Evolutionary conservation across 2,888 invertebrate species (phyloP), one percentile per base, ranked within the genome.

Genomic region (Epinotia ramella): DNA sequence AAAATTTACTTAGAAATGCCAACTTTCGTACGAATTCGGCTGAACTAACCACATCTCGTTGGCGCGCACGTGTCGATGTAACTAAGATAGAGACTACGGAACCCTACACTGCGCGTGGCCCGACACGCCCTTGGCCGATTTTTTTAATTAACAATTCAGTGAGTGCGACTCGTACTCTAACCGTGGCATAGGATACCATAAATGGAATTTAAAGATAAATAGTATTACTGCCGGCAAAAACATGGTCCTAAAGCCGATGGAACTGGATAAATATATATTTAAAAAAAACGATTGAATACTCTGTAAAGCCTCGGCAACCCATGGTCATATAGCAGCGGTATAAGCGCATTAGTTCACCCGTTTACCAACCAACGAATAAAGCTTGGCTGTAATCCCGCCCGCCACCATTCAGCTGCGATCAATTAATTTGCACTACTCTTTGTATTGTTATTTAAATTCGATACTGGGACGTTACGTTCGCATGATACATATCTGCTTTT

Each of bases 281-380:
- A 59, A 57, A 68, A 46, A 57, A 68, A 59, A 44, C 59, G 44
- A 69, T 44, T 44, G 57, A 59, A 46, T 59, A 24, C 59, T 9
- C 68, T 20, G 53, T 62, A 46, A 40, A 70, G 44, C 28, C 56
- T 64, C 64, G 13, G 40, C 40, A 40, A 40, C 40, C 40, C 40
- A 40, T 57, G 67, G 64, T 74, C 46, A 59, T 63, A 74, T 77
- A 81, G 77, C 82, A 78, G 78, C 16, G 73, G 76, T 78, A 78
- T 83, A 82, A 73, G 77, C 73, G 69, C 71, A 76, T 72, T 78
- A 78, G 78, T 79, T 78, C 80, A 84, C 81, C 80, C 80, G 83
- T 77, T 77, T 78, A 78, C 78, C 79, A 70, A 77, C 74, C 78
- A 72, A 77, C 81, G 80, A 80, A 80, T 83, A 83, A 81, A 79